Evolutionary conservation across 2,888 invertebrate genomes (phyloP), one percentile per base, ranked within the genome.

Genomic region (Adelphocoris suturalis): DNA sequence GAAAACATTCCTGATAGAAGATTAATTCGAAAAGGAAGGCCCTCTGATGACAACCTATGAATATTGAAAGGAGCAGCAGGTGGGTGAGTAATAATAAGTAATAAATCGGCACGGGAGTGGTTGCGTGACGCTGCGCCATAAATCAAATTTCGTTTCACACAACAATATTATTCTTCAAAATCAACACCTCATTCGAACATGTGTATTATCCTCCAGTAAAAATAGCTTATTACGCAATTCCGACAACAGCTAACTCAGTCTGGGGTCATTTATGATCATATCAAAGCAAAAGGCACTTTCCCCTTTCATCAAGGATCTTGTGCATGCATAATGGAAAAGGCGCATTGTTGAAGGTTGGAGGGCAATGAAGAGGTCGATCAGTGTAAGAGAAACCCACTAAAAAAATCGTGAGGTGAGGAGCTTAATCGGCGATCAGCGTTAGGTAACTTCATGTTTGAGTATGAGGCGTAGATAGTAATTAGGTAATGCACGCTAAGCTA

Each of bases 61-160:
- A 52, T 82, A 82, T 52, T 82, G 82, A 23, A 82, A 82, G n/a
- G 52, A 80, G 46, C 52, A 82, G 82, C 82, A 52, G 82, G 82
- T 48, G 82, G 82, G 47, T 52, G 80, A 19, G 68, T 68, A 68
- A 68, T 82, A 82, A 82, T 1, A 48, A 52, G 48, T 13, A 52
- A 82, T 82, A 11, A 5, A 68, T 68, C 27, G 68, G 19, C 27
- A 23, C 52, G 7, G 48, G 11, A 19, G 19, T 19, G 82, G n/a
- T 82, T 13, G 82, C 82, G 82, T 82, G 82, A 52, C 47, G 48
- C 27, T 5, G 48, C 52, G 52, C 82, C 48, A 3, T 82, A 52
- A 82, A 11, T 82, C 82, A 82, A 82, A 82, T 19, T 68, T 68
- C 68, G 68, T 23, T 68, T 68, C 23, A 68, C 68, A 68, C 52